Base-by-base conservation (phyloP, 1,140 invertebrate genomes). In the Oscheius sp. region DNA sequence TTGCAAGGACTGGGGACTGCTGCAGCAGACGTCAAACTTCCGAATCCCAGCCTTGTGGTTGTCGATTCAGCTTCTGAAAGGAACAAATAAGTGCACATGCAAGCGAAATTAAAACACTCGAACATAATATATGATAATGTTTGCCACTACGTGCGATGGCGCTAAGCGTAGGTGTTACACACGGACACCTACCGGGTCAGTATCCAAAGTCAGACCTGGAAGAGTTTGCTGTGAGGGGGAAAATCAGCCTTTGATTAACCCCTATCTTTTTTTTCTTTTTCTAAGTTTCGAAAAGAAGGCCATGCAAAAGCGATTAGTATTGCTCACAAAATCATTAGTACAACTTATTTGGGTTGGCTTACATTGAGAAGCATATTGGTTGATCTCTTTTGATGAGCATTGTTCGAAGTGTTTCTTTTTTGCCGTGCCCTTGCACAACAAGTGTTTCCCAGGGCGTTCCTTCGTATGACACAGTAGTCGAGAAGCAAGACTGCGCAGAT, bases 391-490 rank as follows among this genome's bases (percentile, higher is more conserved):
- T 81, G 79, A 68, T 80, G 80, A 45, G 72, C 72, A 7, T 64
- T 65, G 18, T 35, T 3, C 59, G 36, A 18, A 29, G 49, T 66
- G 32, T 36, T 49, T 23, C 67, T 28, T 59, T 72, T 76, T 26
- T 68, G 65, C 31, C 55, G 20, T 15, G 34, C 67, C 55, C 55
- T 68, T 46, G 62, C 61, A 58, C 76, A 82, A 52, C 75, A 80
- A 20, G 80, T 81, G 38, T 82, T 78, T 52, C 74, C 78, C 32
- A 81, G 74, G 23, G 79, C 79, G 65, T 81, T 81, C 18, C 79
- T 36, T 34, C 80, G 73, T 28, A 81, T 83, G 38, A 83, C 71
- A 67, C 83, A 74, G 68, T 79, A 82, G 35, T 82, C 80, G n/a
- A 82, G 74, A 3, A 83, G 66, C 3, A 82, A 55, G n/a, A 82